Percentiles rank a stretch among this genome's conserved stretches.
phyloP scores from a whole-genome alignment of 2,888 invertebrate genomes.

The Trichopria drosophilae region DNA sequence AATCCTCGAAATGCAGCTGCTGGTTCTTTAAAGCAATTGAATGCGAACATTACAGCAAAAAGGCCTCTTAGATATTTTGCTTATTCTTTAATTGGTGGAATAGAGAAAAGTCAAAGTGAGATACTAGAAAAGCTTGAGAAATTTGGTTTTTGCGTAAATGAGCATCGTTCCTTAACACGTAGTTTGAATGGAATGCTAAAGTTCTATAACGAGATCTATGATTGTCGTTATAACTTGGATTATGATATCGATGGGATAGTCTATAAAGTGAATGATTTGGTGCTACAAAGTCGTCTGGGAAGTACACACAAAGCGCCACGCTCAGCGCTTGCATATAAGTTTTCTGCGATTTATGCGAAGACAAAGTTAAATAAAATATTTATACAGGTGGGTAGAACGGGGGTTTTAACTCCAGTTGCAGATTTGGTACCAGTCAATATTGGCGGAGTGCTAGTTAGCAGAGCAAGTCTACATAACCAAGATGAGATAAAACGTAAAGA shows the following conservation, averaged over 20 bases:
- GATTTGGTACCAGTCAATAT: slow-evolving; percentile 20
- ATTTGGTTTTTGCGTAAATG: slow-evolving; percentile 23
- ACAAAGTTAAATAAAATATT: slow-evolving; percentile 18
- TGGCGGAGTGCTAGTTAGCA: slow-evolving; percentile 25
- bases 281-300: slow-evolving; percentile 23
- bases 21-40: slow-evolving; percentile 16
- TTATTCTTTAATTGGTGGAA: slow-evolving; percentile 19
- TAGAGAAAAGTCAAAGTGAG: slow-evolving; percentile 20
- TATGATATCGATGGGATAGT: slow-evolving; percentile 32
- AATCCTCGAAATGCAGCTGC: slow-evolving; percentile 24
- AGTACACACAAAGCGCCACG: slow-evolving; percentile 17
- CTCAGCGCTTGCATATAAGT: slow-evolving; percentile 27
- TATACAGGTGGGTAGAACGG: slow-evolving; percentile 28
- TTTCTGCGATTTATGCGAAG: slow-evolving; percentile 17
- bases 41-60: slow-evolving; percentile 17
- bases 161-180: slow-evolving; percentile 6
- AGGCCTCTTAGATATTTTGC: slow-evolving; percentile 22
- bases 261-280: slow-evolving; percentile 25
- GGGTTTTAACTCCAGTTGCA: slow-evolving; percentile 28
- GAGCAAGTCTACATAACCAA: slow-evolving; percentile 26
- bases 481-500: slow-evolving; percentile 25
- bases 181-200: slow-evolving; percentile 13
- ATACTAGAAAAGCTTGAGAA: slow-evolving; percentile 11
- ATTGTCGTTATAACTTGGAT: slow-evolving; percentile 8
- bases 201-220: slow-evolving; percentile 22